Base-by-base conservation (phyloP, 2,888 invertebrate species). In the Polymixis flavicincta region DNA sequence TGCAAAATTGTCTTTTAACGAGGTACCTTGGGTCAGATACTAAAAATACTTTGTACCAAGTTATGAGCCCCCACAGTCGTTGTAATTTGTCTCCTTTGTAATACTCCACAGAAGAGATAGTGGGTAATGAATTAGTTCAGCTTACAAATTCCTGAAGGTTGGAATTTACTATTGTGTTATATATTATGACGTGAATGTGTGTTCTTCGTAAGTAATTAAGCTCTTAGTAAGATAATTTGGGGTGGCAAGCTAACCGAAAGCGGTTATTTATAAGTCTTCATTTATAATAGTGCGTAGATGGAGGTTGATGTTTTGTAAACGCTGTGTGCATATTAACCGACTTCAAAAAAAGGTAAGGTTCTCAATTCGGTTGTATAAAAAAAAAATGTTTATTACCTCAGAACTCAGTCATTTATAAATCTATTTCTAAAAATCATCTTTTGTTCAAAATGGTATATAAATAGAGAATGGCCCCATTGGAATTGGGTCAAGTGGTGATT, bases 11-110 rank as follows among this genome's bases (percentile, higher is more conserved):
- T 82, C 67, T 54, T 82, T 60, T 82, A 78, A 82, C 65, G 74
- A 74, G 65, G 57, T 61, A 52, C n/a, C 78, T 54, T 48, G 65
- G 78, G 54, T 72, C 73, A 65, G 71, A 52, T 77, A 68, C 98
- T 91, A 97, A 98, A n/a, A 90, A 98, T 98, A 94, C 98, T 74
- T 81, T 61, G 64, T 73, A 64, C 48, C 72, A 67, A 71, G 66
- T 78, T 82, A 81, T 73, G 69, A 79, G 17, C 54, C 48, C 59
- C 64, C 22, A 57, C 17, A 61, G 65, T 32, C 48, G n/a, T 70
- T 14, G 67, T 76, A 63, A 84, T 84, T 80, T 76, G 69, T 80
- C 72, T 68, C 59, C 59, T 72, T 80, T 84, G 76, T 76, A 28
- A 55, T 66, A 54, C 42, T 75, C 45, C 19, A 9, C 42, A 17